Conservation (phyloP, 2,113 vertebrate genomes). For the Sinocyclocheilus anshuiensis region DNA sequence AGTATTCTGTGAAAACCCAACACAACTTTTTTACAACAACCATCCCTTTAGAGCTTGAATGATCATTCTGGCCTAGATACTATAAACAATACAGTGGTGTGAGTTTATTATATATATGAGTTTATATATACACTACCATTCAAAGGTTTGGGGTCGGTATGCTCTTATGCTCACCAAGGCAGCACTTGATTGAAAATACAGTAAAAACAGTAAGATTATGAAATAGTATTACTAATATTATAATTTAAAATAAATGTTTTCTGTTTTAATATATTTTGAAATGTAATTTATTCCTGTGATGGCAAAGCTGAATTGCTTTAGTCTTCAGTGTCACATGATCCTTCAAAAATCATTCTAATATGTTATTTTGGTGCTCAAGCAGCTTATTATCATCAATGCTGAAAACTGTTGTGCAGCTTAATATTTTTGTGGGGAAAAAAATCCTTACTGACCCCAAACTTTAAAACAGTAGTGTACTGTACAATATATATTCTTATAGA, state of each 20-base stretch:
- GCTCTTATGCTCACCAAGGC: too few relatives aligned
- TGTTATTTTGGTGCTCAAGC: neutral
- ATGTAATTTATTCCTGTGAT: neutral
- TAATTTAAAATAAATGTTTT: too few relatives aligned
- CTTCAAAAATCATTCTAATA: neutral
- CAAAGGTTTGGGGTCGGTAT: too few relatives aligned
- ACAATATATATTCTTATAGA: neutral
- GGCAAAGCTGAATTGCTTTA: neutral
- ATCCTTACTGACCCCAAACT: neutral
- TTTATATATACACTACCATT: too few relatives aligned
- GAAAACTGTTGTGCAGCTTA: neutral
- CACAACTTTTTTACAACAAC: neutral
- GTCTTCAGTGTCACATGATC: neutral
- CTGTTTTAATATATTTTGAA: neutral
- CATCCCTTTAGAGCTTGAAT: neutral
- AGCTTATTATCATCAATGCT: neutral
- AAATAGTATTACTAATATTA: too few relatives aligned
- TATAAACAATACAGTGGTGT: too few relatives aligned
- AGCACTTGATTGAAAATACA: too few relatives aligned
- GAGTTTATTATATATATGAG: too few relatives aligned
- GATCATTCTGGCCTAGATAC: neutral
- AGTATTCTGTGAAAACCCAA: conserved; percentile 70
- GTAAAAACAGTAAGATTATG: too few relatives aligned
- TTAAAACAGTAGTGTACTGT: neutral
- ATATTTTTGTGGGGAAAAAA: neutral